Evolutionary conservation across 1,140 invertebrate genomes (phyloP).

Genomic region (Hydropsyche tenuis): DNA sequence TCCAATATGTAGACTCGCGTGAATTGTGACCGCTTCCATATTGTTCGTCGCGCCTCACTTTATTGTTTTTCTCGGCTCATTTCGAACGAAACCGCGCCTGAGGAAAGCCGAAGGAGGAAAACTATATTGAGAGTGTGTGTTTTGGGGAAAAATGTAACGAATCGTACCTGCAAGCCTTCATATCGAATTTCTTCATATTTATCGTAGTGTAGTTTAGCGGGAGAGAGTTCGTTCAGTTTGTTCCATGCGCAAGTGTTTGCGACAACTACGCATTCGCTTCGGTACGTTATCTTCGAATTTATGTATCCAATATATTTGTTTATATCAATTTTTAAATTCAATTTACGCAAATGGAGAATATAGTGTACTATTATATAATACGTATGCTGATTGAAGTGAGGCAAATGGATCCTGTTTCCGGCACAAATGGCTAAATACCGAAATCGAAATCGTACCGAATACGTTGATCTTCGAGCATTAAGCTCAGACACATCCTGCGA

Average conservation of each 20-base stretch:
- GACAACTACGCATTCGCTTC: too few relatives aligned
- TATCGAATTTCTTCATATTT: background rate
- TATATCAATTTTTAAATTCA: too few relatives aligned
- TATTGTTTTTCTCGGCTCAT: constrained; percentile 36
- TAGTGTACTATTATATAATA: too few relatives aligned
- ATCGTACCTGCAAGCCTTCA: background rate
- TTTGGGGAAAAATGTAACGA: background rate
- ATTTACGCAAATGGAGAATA: too few relatives aligned
- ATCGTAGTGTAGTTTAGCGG: too few relatives aligned
- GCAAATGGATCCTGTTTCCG: constrained; percentile 36
- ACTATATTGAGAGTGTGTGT: background rate
- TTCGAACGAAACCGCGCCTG: background rate
- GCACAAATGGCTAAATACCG: constrained; percentile 35
- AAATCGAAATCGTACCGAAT: constrained; percentile 30
- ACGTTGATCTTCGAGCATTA: constrained; percentile 29
- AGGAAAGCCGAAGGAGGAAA: background rate
- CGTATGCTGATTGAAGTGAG: constrained; percentile 23
- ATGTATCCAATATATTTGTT: too few relatives aligned
- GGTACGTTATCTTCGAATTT: too few relatives aligned
- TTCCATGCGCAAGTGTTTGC: too few relatives aligned
- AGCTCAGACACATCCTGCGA: background rate
- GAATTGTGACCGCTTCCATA: constrained; percentile 37
- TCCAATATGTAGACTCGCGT: constrained; percentile 42
- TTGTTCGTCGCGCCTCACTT: constrained; percentile 34
- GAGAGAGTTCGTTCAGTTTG: too few relatives aligned